Evolutionary conservation across 1,140 invertebrate genomes (phyloP), one percentile per base, ranked within the genome.

Genomic region (Megalonaias nervosa): DNA sequence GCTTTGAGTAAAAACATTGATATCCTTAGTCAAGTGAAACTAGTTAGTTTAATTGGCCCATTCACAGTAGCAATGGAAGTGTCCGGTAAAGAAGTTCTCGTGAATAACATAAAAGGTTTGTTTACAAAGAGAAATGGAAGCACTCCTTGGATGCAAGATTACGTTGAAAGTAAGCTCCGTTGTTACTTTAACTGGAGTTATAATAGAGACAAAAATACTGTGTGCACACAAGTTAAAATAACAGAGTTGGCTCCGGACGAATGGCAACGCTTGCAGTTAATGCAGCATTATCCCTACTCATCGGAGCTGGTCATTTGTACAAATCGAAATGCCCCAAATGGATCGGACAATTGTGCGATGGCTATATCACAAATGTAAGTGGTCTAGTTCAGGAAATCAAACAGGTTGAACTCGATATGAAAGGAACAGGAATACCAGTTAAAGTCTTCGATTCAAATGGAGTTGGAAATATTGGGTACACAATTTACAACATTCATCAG

Each of bases 121-220:
- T 2, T 38, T 12, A 21, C 57, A 6, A 17, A 26, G 56, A 23
- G 57, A n/a, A 55, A 59, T 55, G 15, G 21, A 6, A 31, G 61
- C 58, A 67, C 67, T 55, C 73, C 73, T 0, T 75, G 73, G 73
- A 57, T 48, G 15, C 57, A 56, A 56, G n/a, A 61, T 19, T 75
- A 38, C 21, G 5, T 75, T n/a, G 66, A 75, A 48, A 59, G 57
- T 12, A 69, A 75, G 21, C 15, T 38, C 9, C 31, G 57, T n/a
- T 75, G 73, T 60, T 68, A 75, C 31, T 75, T 68, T 62, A 58
- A 68, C n/a, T 23, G 21, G 16, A 75, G 73, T 61, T 75, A 68
- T 48, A 59, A 61, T 26, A 75, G 69, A 61, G 67, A 15, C 0
- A 16, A 74, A 11, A 16, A 26, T 4, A 21, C 15, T 0, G 6